These are phyloP conservation scores for Mellilla xanthometata DNA, from an alignment of 2,888 invertebrate species.

Conservation along the genomic window DNA sequence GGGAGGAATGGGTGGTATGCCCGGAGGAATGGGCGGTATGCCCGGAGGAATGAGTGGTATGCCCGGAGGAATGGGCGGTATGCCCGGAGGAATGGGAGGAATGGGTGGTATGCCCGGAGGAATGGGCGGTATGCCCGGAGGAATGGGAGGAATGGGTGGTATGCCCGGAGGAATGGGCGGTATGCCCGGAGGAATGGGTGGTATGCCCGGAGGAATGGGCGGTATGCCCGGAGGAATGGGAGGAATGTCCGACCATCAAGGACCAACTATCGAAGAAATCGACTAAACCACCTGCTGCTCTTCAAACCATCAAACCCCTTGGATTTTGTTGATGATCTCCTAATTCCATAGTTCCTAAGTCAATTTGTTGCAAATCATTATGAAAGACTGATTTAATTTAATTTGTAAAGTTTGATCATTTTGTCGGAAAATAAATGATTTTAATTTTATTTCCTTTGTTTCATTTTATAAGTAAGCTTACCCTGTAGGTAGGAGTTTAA, in stretches of 20 bases:
- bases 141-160: constrained; percentile 4
- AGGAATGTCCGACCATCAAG: constrained; percentile 2
- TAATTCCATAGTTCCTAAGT: background rate
- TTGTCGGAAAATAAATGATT: constrained; percentile 2
- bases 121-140: constrained; percentile 1
- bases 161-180: constrained; percentile 4
- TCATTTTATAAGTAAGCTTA: too few relatives aligned
- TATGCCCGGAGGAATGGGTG: constrained; percentile 3
- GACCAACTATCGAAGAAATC: constrained; percentile 5
- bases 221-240: constrained; percentile 4
- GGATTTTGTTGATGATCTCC: background rate
- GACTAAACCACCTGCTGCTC: background rate
- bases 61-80: constrained; percentile 3
- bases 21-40: constrained; percentile 6
- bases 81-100: constrained; percentile 1
- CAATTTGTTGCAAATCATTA: background rate
- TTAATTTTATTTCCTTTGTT: background rate
- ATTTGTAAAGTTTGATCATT: constrained; percentile 1
- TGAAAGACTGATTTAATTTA: constrained; percentile 2
- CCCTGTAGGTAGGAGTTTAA: too few relatives aligned
- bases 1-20: constrained; percentile 3
- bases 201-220: constrained; percentile 4
- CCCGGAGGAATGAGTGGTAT: constrained; percentile 1
- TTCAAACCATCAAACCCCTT: background rate
- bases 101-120: constrained; percentile 6